Base-by-base conservation (phyloP, 2,888 invertebrate genomes). In the Eulithis testata region DNA sequence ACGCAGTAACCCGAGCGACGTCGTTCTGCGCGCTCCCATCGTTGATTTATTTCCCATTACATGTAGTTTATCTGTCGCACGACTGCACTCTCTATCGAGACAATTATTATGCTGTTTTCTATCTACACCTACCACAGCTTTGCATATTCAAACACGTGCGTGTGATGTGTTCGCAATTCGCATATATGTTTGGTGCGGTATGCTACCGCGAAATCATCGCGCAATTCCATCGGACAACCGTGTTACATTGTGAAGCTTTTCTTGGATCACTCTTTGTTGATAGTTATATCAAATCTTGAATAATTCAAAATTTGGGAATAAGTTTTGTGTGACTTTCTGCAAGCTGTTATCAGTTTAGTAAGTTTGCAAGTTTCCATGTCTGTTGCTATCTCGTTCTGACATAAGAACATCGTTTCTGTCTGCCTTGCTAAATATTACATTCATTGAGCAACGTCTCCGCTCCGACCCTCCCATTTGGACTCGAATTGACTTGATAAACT, bases 1-100 rank as follows among this genome's bases (percentile, higher is more conserved):
- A 86, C 90, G 91, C 91, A 92, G 91, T 92, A 85, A 86, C 89
- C 89, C 88, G 92, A 87, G 87, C 89, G 88, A 87, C 90, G 86
- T 87, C 85, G 88, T 86, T 88, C 86, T 87, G 88, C 83, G 84
- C 88, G 89, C 89, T 87, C 89, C 89, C 86, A 74, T 80, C 83
- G 78, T 81, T 83, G 77, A 80, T 81, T 81, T 77, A 77, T 76
- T 79, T 81, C 63, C 61, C 56, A 58, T 66, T 63, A 68, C 57
- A 72, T 63, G 66, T 73, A 76, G 78, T 79, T 79, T 78, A 84
- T 78, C 78, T 78, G 80, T 83, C 79, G 75, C 76, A 78, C 77
- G 76, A 79, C 77, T 80, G 74, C 80, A 81, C 79, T 80, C 76
- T 77, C 71, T 76, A 70, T 52, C 63, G 60, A 68, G 51, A 57